These are phyloP conservation scores for Pristionchus exspectatus DNA, from an alignment of 2,888 invertebrate species.

Conservation along the genomic window DNA sequence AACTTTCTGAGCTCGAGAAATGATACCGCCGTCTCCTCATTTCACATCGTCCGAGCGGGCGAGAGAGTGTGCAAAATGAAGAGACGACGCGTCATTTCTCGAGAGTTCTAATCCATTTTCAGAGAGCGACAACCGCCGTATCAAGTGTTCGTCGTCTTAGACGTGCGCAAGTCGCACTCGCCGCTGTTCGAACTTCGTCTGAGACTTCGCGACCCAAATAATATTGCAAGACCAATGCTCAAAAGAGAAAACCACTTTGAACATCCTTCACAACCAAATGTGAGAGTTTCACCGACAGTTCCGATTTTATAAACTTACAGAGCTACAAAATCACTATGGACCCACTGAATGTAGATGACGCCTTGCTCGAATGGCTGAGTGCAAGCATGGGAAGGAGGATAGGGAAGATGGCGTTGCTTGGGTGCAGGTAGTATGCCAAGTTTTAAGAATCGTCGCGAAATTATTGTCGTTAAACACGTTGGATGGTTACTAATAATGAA, in stretches of 20 bases:
- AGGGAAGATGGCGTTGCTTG: not conserved
- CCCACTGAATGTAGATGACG: not conserved
- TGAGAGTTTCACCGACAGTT: too few species aligned
- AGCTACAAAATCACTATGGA: not conserved
- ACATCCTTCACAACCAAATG: too few species aligned
- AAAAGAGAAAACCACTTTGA: not conserved
- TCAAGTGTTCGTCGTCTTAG: not conserved
- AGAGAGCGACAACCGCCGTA: not conserved
- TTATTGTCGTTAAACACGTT: too few species aligned
- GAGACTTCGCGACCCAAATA: not conserved
- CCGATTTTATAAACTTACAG: not conserved
- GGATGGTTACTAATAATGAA: too few species aligned
- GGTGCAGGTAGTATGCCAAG: not conserved
- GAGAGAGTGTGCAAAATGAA: too few species aligned
- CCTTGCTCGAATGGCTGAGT: not conserved
- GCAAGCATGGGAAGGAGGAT: not conserved
- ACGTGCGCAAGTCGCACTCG: not conserved
- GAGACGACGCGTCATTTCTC: too few species aligned
- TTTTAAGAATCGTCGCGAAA: too few species aligned
- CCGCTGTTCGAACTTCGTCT: not conserved
- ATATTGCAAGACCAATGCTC: not conserved
- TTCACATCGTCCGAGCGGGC: too few species aligned
- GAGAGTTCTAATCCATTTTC: not conserved
- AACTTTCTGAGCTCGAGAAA: too few species aligned
- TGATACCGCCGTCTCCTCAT: too few species aligned